phyloP scores from a whole-genome alignment of 1,140 invertebrate genomes.

The Ephestia elutella region DNA sequence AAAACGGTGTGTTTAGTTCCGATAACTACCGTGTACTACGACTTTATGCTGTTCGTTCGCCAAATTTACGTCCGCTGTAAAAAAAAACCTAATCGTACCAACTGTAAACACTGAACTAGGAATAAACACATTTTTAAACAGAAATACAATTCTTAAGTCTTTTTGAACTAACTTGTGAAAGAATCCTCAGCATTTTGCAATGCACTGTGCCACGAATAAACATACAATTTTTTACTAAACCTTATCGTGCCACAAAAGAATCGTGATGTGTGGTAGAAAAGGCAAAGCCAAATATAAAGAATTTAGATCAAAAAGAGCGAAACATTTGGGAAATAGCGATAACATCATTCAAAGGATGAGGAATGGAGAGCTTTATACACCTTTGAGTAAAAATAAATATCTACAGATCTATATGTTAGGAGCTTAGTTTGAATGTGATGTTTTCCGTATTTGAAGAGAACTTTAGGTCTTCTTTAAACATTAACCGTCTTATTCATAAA shows the following conservation, averaged over 20 bases:
- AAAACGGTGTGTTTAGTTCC: too few relatives aligned
- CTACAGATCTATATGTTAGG: slow-evolving; percentile 27
- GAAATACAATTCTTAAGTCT: background rate
- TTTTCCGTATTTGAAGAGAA: background rate
- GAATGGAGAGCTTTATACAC: slow-evolving; percentile 55
- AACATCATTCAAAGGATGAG: slow-evolving; percentile 64
- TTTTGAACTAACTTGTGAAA: slow-evolving; percentile 4
- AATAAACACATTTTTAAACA: background rate
- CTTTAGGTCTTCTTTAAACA: too few relatives aligned
- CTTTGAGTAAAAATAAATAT: slow-evolving; percentile 50
- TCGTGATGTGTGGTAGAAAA: slow-evolving; percentile 53
- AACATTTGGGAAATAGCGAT: slow-evolving; percentile 64
- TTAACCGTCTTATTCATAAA: too few relatives aligned
- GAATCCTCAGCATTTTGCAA: slow-evolving; percentile 18
- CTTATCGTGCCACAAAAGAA: slow-evolving; percentile 56
- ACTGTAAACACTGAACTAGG: background rate
- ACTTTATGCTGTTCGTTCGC: too few relatives aligned
- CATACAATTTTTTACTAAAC: slow-evolving; percentile 42
- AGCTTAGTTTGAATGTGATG: background rate
- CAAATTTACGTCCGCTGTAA: background rate
- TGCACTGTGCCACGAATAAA: slow-evolving; percentile 32
- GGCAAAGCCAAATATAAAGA: slow-evolving; percentile 55
- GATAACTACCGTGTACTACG: too few relatives aligned
- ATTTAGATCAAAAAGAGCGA: slow-evolving; percentile 63
- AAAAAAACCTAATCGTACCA: background rate